Base-by-base conservation (phyloP, 2,888 invertebrate species). In the Scaptodrosophila latifasciaeformis region DNA sequence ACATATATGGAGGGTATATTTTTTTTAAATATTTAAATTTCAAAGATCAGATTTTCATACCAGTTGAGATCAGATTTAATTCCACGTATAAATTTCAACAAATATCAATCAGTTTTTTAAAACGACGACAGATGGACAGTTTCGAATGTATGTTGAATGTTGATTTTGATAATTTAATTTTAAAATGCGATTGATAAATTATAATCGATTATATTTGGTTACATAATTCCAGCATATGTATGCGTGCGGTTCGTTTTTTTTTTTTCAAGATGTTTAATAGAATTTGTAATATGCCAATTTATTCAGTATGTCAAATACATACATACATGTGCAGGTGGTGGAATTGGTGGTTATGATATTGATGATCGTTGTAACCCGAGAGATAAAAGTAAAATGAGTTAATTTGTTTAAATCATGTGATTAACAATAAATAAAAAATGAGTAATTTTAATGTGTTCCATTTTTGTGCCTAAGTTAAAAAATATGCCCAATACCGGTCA, bases 361-460 rank as follows among this genome's bases (percentile, higher is more conserved):
- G 47, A 62, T 48, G 48, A 51, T 37, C 34, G 65, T 53, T 49
- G 49, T 53, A 54, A 54, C 27, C 60, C 67, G 48, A 67, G 51
- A 59, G 54, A 60, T 58, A 40, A 47, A 24, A 49, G 48, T 37
- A 35, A 54, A 62, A 53, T 27, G 39, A 55, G 35, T 64, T 49
- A 30, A 52, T 39, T 46, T 50, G 34, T 40, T 30, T 12, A 53
- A 54, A 45, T 27, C 24, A 27, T 9, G 24, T 48, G n/a, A 39
- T 27, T 21, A 48, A 46, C 10, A 34, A 13, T 12, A 19, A 19
- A 46, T 13, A 31, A 29, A 15, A 37, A 46, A 37, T 45, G 24
- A 4, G 29, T 12, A 6, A 34, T 15, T 13, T 34, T 34, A n/a
- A 34, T 7, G 10, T 31, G 21, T 30, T 18, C 6, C 10, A 31